Evolutionary conservation across 2,888 invertebrate species (phyloP).

Genomic region (Amphipoea lucens): DNA sequence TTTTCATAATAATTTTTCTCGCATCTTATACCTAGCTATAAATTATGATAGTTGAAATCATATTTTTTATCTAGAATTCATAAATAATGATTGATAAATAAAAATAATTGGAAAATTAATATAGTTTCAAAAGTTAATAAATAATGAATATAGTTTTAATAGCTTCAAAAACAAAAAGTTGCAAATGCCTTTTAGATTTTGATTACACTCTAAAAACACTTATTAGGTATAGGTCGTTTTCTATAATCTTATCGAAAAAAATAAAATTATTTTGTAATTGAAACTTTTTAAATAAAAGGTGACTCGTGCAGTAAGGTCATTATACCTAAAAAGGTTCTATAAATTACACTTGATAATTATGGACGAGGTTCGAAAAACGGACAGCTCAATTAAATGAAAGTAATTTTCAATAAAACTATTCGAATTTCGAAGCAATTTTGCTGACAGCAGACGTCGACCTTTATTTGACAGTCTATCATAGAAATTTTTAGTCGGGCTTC

Average conservation of each 20-base stretch:
- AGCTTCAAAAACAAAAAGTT: too few species aligned
- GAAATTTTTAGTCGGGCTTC: not conserved
- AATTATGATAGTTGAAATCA: slow-evolving; percentile 90
- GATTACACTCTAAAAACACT: not conserved
- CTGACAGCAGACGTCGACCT: slow-evolving; percentile 1
- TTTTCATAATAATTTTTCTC: not conserved
- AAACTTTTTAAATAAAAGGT: slow-evolving; percentile 3
- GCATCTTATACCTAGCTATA: slow-evolving; percentile 60
- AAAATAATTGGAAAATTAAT: slow-evolving; percentile 84
- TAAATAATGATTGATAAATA: slow-evolving; percentile 84
- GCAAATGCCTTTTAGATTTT: too few species aligned
- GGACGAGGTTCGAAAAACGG: not conserved
- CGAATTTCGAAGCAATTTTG: slow-evolving; percentile 2
- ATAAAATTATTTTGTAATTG: not conserved
- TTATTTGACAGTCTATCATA: not conserved
- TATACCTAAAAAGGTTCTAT: slow-evolving; percentile 11
- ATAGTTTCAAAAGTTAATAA: slow-evolving; percentile 87
- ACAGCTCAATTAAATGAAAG: slow-evolving; percentile 34
- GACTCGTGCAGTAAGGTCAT: slow-evolving; percentile 1
- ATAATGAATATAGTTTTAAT: too few species aligned
- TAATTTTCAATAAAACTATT: slow-evolving; percentile 27
- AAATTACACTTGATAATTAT: slow-evolving; percentile 22
- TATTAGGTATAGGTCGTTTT: not conserved
- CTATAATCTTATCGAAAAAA: not conserved
- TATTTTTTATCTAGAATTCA: slow-evolving; percentile 89